Conservation (phyloP, 2,113 vertebrate genomes). For the Calidris pugnax region DNA sequence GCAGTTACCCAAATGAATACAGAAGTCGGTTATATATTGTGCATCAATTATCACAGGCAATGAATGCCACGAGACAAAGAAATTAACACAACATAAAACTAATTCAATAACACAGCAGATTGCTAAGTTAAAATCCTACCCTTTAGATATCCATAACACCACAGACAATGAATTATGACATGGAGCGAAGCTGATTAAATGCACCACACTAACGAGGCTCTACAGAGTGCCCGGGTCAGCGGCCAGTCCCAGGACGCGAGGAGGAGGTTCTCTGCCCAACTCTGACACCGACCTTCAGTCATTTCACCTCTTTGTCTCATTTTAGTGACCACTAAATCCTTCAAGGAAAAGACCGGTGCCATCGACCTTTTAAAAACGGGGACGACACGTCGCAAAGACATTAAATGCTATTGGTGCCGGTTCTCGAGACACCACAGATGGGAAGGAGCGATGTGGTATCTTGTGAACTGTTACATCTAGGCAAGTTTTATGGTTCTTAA, state of each 20-base stretch:
- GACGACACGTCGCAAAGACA: not conserved
- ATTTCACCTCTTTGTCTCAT: not conserved
- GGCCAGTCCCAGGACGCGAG: not conserved
- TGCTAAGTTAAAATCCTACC: conserved; percentile 44
- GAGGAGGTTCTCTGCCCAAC: not conserved
- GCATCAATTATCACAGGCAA: conserved; percentile 51
- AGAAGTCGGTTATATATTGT: conserved; percentile 15
- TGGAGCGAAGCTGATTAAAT: not conserved
- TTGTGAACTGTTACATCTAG: not conserved
- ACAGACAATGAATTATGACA: not conserved
- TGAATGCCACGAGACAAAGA: conserved; percentile 39
- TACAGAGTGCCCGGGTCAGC: not conserved
- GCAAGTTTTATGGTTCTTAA: not conserved
- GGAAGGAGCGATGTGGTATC: not conserved
- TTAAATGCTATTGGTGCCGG: not conserved
- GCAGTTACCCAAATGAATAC: conserved; percentile 55
- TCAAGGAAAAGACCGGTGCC: not conserved
- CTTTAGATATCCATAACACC: conserved; percentile 21
- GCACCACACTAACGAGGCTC: not conserved
- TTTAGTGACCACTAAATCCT: not conserved
- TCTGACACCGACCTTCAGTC: not conserved
- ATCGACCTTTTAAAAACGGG: not conserved
- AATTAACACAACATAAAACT: conserved; percentile 57
- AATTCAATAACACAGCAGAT: conserved; percentile 57
- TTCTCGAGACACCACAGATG: not conserved